Evolutionary conservation across 2,888 invertebrate genomes (phyloP).

Genomic region (Acanthopleura granulata): DNA sequence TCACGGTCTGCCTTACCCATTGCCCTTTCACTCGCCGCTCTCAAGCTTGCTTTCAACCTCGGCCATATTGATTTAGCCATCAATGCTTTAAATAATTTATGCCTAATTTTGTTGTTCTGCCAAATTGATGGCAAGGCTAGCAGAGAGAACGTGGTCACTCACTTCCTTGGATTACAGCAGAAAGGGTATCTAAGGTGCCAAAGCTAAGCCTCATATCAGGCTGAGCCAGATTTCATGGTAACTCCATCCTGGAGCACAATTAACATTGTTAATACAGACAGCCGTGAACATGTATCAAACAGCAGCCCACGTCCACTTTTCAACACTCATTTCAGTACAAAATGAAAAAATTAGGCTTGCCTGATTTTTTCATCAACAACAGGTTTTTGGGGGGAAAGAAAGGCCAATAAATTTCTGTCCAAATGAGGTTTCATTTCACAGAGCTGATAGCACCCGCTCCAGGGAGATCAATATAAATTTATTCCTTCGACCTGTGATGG

Average conservation of each 20-base stretch:
- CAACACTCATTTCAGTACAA: not conserved
- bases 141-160: no score
- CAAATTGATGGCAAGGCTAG: not conserved
- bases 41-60: not conserved
- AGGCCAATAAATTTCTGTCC: not conserved
- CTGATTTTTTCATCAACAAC: no score
- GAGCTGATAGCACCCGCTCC: not conserved
- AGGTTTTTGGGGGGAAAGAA: not conserved
- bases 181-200: no score
- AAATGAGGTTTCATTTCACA: not conserved
- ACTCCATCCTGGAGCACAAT: no score
- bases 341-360: no score
- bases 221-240: no score
- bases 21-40: not conserved
- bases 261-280: no score
- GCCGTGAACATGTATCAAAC: no score
- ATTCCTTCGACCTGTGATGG: constrained; percentile 18
- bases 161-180: no score
- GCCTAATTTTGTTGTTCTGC: constrained; percentile 18
- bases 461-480: constrained; percentile 18
- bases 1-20: constrained; percentile 4
- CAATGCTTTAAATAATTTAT: constrained; percentile 9
- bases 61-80: not conserved
- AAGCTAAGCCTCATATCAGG: no score
- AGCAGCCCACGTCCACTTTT: not conserved